Percentiles rank a stretch among this genome's conserved stretches.
These are phyloP conservation scores for Poecile montanus DNA, from an alignment of 2,797 vertebrate species.

Conservation along the genomic window DNA sequence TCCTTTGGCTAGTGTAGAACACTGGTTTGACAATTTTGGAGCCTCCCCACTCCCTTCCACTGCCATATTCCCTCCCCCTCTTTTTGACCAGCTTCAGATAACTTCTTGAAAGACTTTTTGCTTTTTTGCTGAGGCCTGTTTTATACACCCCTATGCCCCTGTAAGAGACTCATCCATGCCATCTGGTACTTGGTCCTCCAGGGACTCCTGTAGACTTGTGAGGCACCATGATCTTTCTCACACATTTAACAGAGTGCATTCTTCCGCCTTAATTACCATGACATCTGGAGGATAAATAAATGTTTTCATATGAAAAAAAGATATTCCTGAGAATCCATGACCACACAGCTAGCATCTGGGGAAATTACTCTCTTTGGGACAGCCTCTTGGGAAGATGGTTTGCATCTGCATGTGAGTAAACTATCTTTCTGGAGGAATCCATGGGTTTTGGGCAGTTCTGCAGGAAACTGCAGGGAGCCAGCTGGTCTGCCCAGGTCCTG, in stretches of 20 bases:
- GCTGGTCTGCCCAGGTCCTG: neutral
- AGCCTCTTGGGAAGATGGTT: neutral
- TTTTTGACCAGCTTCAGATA: neutral
- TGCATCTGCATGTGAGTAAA: neutral
- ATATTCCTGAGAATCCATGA: slow-evolving; percentile 21
- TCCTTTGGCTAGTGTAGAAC: neutral
- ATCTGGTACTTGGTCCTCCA: neutral
- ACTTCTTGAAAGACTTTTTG: neutral
- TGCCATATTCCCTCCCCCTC: neutral
- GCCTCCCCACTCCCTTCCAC: neutral
- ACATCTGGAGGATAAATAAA: slow-evolving; percentile 31
- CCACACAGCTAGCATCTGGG: neutral
- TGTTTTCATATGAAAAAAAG: slow-evolving; percentile 27
- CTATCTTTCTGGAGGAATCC: neutral
- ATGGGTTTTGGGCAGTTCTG: neutral
- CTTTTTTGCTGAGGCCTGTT: neutral
- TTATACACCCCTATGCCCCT: neutral
- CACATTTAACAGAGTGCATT: neutral
- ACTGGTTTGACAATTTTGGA: neutral
- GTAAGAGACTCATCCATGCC: neutral
- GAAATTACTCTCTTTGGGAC: neutral
- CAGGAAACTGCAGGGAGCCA: neutral
- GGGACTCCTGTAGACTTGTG: neutral
- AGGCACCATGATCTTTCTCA: slow-evolving; percentile 8
- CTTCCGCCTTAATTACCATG: neutral